Base-by-base conservation (phyloP, 2,888 invertebrate genomes). In the Morpho deidamia region DNA sequence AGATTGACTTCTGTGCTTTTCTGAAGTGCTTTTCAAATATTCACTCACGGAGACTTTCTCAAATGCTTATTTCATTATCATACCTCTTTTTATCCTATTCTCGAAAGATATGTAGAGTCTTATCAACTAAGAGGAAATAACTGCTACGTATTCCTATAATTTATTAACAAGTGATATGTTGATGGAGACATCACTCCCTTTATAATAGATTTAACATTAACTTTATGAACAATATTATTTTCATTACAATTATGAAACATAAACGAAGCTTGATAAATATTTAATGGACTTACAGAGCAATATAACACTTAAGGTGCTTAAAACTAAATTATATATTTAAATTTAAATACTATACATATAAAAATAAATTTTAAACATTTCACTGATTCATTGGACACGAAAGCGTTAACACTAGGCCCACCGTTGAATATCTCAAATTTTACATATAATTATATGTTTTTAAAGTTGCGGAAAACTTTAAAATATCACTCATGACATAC, bases 101-200 rank as follows among this genome's bases (percentile, higher is more conserved):
- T 68, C 70, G 64, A 76, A 72, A 81, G 84, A 85, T 85, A 85
- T 85, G 85, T 85, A 71, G 71, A 77, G 70, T 71, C 81, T 82
- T 85, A 82, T 45, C 50, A 52, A 56, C 79, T 87, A 86, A 74
- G 78, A 84, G 78, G 72, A 82, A 85, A 80, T 84, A 86, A 86
- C 73, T 61, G 66, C 83, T 83, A 86, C 76, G 67, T 80, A 76
- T 71, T 75, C 74, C 82, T 86, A 83, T 79, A 83, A 80, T 85
- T 83, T 87, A 86, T 79, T 87, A 87, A 87, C 88, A 88, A 88
- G 85, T 89, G 89, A 89, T 89, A 89, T 89, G 89, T 89, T 77
- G 83, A 70, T 79, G 83, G 86, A 88, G 87, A 67, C 71, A 86
- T 81, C 82, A 83, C 88, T 85, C 85, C 84, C 67, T 72, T 82